Base-by-base conservation (phyloP, 1,140 invertebrate genomes). In the Zaprionus vittiger region DNA sequence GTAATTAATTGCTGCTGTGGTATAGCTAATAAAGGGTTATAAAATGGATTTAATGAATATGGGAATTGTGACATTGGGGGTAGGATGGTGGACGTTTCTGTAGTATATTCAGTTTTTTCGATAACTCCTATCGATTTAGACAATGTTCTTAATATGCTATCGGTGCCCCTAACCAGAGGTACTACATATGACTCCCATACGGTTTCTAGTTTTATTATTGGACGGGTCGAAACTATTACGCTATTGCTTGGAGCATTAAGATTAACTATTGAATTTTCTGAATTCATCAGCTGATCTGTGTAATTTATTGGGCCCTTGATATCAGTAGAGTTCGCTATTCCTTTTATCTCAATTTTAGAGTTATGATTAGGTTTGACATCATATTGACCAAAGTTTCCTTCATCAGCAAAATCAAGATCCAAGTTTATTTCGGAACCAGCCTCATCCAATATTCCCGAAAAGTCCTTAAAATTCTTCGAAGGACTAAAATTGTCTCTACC, bases 351-450 rank as follows among this genome's bases (percentile, higher is more conserved):
- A 9, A 63, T 72, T 20, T 75, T 74, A 31, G 41, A 47, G n/a
- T 86, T 86, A 0, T 74, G 44, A 15, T 82, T 86, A 6, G 64
- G 38, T 9, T 95, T 94, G 38, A 94, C 93, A 49, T 95, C 94
- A 17, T 94, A 93, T 52, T 95, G 95, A 22, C 94, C 94, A 49
- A 96, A 95, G 73, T 96, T 94, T 74, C 96, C 94, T 79, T 97
- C 96, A 80, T 97, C 96, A 9, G 97, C 96, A 80, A 97, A 96
- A 83, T 98, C 96, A 14, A 98, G 92, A 90, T 98, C 96, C 57
- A 97, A 93, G 83, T 97, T 96, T 7, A 98, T 91, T 92, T 98
- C 97, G 2, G 96, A 97, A 2, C 97, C 97, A n/a, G 97, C 97
- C 93, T 97, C 97, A 85, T 98, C 96, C 31, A 97, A 93, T 54